Base-by-base conservation (phyloP, 1,140 invertebrate genomes). In the fruit fly (Drosophila melanogaster) region DNA sequence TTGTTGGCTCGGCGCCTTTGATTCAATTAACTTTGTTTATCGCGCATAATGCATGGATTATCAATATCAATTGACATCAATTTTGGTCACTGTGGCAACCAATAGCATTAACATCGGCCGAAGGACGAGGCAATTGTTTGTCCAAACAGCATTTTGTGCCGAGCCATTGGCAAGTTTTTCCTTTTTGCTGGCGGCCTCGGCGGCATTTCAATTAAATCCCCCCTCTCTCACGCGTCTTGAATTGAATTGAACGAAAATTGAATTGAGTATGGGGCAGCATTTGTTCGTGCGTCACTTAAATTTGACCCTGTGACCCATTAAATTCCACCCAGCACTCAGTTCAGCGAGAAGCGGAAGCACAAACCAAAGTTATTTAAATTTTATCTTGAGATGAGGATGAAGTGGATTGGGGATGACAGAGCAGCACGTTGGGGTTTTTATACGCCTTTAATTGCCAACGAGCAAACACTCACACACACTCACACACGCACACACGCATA, bases 11-110 rank as follows among this genome's bases (percentile, higher is more conserved):
- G 37, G 47, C 43, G 62, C 55, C 58, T 77, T 77, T 77, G 74
- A 77, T 77, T 77, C 74, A 77, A 77, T 77, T 77, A 77, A 77
- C 75, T 77, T 70, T 71, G 75, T 77, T 77, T 77, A 77, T 77
- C 74, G 75, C 65, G 64, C 75, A 77, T 77, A 77, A 77, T 77
- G 75, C 75, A 77, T 77, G 75, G 75, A 77, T 77, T 77, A 77
- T 77, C 75, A 77, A 77, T 77, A 77, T 77, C 75, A 77, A 77
- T 77, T 77, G 75, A 77, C 74, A 77, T 77, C 64, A 77, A 77
- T 77, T 77, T 77, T 8, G 73, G 56, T 53, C 11, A 38, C 41
- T 46, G 50, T 51, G 74, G 51, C 17, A 70, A 47, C 43, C 50
- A 69, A 70, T 70, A 22, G 62, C 66, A 70, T 70, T 70, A 59